Evolutionary conservation across 2,797 vertebrate species (phyloP), one percentile per base, ranked within the genome.

Genomic region (Xyrichtys novacula): DNA sequence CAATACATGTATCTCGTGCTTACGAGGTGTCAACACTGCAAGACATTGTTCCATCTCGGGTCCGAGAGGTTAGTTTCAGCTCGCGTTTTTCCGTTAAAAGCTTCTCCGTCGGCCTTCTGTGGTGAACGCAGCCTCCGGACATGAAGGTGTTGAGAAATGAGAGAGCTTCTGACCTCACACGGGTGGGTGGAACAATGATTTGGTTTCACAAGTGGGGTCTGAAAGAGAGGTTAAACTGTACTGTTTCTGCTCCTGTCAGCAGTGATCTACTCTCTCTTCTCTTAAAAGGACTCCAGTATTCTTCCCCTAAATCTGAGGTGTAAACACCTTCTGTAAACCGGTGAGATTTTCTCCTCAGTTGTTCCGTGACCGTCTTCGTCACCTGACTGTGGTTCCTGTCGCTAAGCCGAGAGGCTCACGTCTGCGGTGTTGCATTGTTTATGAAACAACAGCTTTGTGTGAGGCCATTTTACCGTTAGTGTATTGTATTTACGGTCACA

Each of bases 371-470:
- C 19, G 40, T 62, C 14, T 61, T 17, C n/a, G 31, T 66, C 62
- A 66, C 47, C 68, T 55, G 57, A 55, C 46, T 7, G 64, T 5
- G 55, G 74, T 65, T 78, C 29, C 50, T 47, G 58, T 61, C 10
- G 63, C 66, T 62, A 39, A 71, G 57, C 61, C 8, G 6, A 48
- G 40, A 42, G 11, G 70, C 80, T 87, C 49, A 38, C 46, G 42
- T 74, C 71, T 68, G 69, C 39, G 36, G 43, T 32, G 50, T 55
- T 47, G 65, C 29, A 38, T 76, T 86, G 86, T 86, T 90, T 80
- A 79, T 55, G 52, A 82, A 87, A 83, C 80, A 85, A 56, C 80
- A 67, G 77, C 77, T 84, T 77, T 79, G 74, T 58, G 65, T 47
- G 59, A 65, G 63, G 59, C 23, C 56, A 32, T 31, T 36, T 40